phyloP scores from a whole-genome alignment of 2,113 vertebrate genomes.

The Phylloscopus trochilus region DNA sequence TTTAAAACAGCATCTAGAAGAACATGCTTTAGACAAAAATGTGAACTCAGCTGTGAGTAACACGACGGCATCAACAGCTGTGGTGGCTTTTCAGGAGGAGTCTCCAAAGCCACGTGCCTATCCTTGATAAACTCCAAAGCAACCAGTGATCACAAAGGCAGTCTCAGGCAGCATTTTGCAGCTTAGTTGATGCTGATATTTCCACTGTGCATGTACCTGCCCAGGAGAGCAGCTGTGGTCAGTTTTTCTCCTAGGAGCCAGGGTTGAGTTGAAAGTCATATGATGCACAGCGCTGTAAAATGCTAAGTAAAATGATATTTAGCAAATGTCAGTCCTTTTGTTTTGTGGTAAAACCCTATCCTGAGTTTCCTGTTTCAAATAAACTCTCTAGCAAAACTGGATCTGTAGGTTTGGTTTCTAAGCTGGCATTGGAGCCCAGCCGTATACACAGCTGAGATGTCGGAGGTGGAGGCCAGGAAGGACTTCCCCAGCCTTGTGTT shows the following conservation, averaged over 20 bases:
- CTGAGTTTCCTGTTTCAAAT: not conserved
- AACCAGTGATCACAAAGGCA: not conserved
- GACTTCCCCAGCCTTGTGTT: not conserved
- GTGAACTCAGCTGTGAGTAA: not conserved
- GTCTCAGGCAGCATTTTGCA: fast-evolving
- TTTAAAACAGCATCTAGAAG: not conserved
- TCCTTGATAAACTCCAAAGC: not conserved
- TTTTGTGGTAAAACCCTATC: not conserved
- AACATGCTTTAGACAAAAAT: not conserved
- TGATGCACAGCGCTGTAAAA: fast-evolving
- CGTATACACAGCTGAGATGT: fast-evolving
- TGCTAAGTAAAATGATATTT: too few species aligned
- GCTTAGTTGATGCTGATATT: fast-evolving
- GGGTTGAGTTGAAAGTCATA: not conserved
- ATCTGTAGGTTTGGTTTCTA: not conserved
- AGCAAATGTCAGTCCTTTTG: not conserved
- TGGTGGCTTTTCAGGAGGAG: not conserved
- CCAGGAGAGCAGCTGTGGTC: not conserved
- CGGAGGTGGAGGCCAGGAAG: not conserved
- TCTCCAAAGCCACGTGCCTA: not conserved
- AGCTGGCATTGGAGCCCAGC: not conserved
- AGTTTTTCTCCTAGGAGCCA: not conserved
- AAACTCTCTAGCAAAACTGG: not conserved
- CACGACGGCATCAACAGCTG: not conserved
- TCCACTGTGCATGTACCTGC: not conserved